Evolutionary conservation across 1,140 invertebrate genomes (phyloP).

Genomic region (Ips nitidus): DNA sequence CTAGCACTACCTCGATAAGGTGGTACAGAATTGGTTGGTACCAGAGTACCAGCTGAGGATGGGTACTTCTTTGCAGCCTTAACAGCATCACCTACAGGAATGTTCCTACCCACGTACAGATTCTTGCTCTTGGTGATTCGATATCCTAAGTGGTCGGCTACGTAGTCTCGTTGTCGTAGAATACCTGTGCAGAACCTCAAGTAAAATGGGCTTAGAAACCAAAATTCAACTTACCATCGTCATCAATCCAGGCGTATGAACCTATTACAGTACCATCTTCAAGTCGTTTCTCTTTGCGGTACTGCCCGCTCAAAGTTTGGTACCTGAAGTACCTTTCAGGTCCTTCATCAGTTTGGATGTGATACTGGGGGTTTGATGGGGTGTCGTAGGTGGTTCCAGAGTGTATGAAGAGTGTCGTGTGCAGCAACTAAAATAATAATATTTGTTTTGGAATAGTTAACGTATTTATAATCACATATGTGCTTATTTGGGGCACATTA

Average conservation of each 20-base stretch:
- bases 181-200: slow-evolving; percentile 47
- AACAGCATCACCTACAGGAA: slow-evolving; percentile 67
- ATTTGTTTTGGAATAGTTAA: background rate
- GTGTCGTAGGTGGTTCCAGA: slow-evolving; percentile 54
- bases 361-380: slow-evolving; percentile 70
- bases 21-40: slow-evolving; percentile 25
- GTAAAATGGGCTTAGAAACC: background rate
- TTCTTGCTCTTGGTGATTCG: slow-evolving; percentile 80
- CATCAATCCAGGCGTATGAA: slow-evolving; percentile 81
- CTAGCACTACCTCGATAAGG: background rate
- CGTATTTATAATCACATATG: slow-evolving; percentile 2
- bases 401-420: slow-evolving; percentile 9
- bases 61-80: slow-evolving; percentile 70
- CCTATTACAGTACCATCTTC: slow-evolving; percentile 80
- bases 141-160: slow-evolving; percentile 78
- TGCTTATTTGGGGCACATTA: background rate
- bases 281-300: slow-evolving; percentile 81
- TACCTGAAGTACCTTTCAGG: slow-evolving; percentile 82
- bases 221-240: slow-evolving; percentile 58
- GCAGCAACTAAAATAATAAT: slow-evolving; percentile 34
- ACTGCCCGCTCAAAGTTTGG: slow-evolving; percentile 85
- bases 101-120: slow-evolving; percentile 71
- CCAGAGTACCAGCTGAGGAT: slow-evolving; percentile 63
- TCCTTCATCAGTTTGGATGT: slow-evolving; percentile 90
- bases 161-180: slow-evolving; percentile 80